Base-by-base conservation (phyloP, 2,113 vertebrate genomes). In the Pelodiscus sinensis region DNA sequence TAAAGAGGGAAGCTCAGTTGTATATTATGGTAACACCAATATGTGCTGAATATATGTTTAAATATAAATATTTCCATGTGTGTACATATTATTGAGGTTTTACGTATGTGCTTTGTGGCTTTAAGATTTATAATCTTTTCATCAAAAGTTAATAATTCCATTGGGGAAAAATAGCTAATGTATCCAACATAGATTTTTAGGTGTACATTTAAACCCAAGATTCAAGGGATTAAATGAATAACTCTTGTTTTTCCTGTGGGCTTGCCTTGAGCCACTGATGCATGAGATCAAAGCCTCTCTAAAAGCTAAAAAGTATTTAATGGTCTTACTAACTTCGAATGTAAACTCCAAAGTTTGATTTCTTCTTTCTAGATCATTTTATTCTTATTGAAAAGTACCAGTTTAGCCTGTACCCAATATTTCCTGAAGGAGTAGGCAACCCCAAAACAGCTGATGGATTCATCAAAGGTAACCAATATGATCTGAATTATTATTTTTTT, bases 361-460 rank as follows among this genome's bases (percentile, higher is more conserved):
- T 93, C 44, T 92, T 96, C 90, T 93, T 92, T 95, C 29, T 96
- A 99, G 99, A 98, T 88, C 94, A 98, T 94, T 99, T 99, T 75
- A 98, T 98, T 79, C 97, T 97, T n/a, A 97, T 98, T n/a, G 98
- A 99, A 89, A 98, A 98, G 77, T 99, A 98, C 82, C 96, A 93
- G 84, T 99, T 99, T 96, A 98, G 96, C 95, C 96, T 99, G 95
- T 99, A 98, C 82, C 98, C 99, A 3, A 92, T 99, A 96, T 99
- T 99, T 98, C 92, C 93, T 84, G 98, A 98, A 94, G 98, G 98
- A 92, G 98, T 99, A 90, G 99, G 98, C 60, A 98, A 98, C 92
- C 97, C 98, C 44, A 94, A 94, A 92, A 82, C 88, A 57, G 97
- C 97, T 3, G 92, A 97, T 5, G 90, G 96, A 4, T 98, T 97